These are phyloP conservation scores for Epizoanthus illoricatus DNA, from an alignment of 92 coral and sea anemone species.

Conservation along the genomic window DNA sequence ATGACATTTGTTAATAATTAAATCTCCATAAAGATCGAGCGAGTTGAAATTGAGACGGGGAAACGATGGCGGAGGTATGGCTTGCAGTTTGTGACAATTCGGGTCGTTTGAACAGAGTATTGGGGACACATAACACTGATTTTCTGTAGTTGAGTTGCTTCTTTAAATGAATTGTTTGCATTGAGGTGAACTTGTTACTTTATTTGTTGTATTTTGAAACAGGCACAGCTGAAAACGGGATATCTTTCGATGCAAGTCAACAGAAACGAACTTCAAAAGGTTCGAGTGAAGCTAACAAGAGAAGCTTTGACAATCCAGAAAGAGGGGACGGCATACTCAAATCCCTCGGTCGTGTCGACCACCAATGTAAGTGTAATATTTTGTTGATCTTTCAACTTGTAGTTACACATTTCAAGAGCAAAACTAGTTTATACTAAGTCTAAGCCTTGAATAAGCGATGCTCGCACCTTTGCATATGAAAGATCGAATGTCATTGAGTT, in stretches of 20 bases:
- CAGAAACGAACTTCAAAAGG: constrained; percentile 81
- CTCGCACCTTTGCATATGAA: not conserved
- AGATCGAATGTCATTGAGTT: constrained; percentile 26
- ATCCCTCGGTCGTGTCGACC: not conserved
- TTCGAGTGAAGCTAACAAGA: constrained; percentile 81
- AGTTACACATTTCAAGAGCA: not conserved
- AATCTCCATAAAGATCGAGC: constrained; percentile 10
- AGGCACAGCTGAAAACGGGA: constrained; percentile 72
- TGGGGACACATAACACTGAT: not conserved
- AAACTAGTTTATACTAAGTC: not conserved
- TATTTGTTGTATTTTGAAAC: constrained; percentile 18
- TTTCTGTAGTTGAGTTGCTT: too few species aligned
- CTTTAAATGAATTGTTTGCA: not conserved
- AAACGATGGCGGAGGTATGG: constrained; percentile 44
- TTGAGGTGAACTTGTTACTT: not conserved
- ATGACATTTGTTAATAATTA: constrained; percentile 32
- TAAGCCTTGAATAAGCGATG: not conserved
- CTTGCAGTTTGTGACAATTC: not conserved
- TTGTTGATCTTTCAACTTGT: not conserved
- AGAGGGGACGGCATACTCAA: constrained; percentile 56
- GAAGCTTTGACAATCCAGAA: constrained; percentile 88
- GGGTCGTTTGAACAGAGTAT: not conserved
- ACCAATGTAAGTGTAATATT: constrained; percentile 25
- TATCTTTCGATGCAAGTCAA: constrained; percentile 89
- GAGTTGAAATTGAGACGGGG: constrained; percentile 17